Conservation (phyloP, 2,113 vertebrate species). For the Clinocottus analis region DNA sequence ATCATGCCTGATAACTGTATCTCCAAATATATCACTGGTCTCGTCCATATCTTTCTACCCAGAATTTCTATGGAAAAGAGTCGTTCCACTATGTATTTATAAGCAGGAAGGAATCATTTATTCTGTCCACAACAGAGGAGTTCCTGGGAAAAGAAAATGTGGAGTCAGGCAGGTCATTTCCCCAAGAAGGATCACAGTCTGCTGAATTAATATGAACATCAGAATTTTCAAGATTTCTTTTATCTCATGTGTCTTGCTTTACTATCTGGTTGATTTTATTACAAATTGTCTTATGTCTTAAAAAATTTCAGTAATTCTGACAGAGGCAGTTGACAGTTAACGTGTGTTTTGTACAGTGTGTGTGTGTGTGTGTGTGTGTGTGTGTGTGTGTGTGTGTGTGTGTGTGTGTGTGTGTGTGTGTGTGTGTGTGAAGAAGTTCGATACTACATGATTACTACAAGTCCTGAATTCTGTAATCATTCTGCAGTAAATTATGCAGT, state of each 20-base stretch:
- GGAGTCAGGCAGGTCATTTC: slow-evolving; percentile 25
- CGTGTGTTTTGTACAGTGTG: not conserved
- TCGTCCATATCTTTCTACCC: not conserved
- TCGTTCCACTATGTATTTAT: not conserved
- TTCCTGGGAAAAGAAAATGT: slow-evolving; percentile 25
- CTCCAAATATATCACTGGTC: not conserved
- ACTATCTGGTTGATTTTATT: slow-evolving; percentile 29
- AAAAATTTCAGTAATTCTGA: not conserved
- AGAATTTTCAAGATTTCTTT: slow-evolving; percentile 1
- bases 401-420: slow-evolving; percentile 6
- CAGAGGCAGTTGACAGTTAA: not conserved
- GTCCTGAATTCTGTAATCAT: not conserved
- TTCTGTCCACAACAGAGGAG: not conserved
- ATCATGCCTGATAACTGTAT: not conserved
- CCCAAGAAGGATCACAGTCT: slow-evolving; percentile 10
- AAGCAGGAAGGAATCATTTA: not conserved
- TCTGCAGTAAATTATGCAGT: not conserved
- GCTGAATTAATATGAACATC: slow-evolving; percentile 31
- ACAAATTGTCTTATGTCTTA: not conserved
- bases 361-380: slow-evolving; percentile 16
- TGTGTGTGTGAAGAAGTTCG: not conserved
- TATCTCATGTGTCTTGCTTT: not conserved
- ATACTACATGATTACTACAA: not conserved
- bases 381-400: slow-evolving; percentile 1
- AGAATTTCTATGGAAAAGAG: not conserved